These are phyloP conservation scores for Notodonta ziczac DNA, from an alignment of 2,888 invertebrate species.

Conservation along the genomic window DNA sequence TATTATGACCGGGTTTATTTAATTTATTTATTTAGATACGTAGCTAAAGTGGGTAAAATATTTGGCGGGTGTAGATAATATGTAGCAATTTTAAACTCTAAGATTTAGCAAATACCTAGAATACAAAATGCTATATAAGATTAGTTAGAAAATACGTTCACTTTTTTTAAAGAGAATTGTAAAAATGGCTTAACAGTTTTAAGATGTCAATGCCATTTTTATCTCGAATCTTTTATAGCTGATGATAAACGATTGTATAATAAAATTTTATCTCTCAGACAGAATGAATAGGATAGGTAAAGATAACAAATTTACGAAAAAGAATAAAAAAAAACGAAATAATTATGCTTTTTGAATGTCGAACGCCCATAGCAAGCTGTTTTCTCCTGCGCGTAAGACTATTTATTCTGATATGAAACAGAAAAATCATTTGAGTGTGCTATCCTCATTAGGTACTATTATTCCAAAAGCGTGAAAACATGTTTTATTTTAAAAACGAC, in stretches of 20 bases:
- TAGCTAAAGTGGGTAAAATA: not conserved
- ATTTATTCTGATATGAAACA: too few species aligned
- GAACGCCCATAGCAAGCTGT: too few species aligned
- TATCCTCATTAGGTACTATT: too few species aligned
- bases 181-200: not conserved
- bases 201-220: slow-evolving; percentile 4
- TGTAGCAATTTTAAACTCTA: not conserved
- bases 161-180: not conserved
- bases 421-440: too few species aligned
- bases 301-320: not conserved
- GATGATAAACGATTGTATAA: not conserved
- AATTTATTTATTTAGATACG: not conserved
- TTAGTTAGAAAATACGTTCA: not conserved
- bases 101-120: not conserved
- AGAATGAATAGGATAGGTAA: not conserved
- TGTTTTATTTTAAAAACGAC: not conserved
- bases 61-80: not conserved
- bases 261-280: not conserved
- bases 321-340: too few species aligned
- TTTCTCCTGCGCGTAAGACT: too few species aligned
- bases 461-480: too few species aligned
- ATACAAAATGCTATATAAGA: not conserved
- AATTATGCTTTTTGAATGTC: too few species aligned
- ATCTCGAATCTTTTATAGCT: not conserved
- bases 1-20: not conserved